Base-by-base conservation (phyloP, 1,140 invertebrate genomes). In the Euura lappo region DNA sequence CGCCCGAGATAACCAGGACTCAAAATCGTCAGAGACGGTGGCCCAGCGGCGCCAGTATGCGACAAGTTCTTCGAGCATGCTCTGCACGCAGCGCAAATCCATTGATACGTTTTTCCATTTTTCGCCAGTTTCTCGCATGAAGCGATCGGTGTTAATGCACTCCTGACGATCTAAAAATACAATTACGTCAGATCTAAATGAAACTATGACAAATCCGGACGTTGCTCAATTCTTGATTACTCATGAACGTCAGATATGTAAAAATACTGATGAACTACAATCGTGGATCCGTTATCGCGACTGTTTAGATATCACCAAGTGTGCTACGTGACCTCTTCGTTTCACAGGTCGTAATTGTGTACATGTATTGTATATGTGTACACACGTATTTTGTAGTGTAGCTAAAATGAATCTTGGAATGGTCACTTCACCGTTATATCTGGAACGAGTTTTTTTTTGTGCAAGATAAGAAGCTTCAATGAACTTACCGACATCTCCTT, bases 81-180 rank as follows among this genome's bases (percentile, higher is more conserved):
- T 96, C 81, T 96, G 93, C 4, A 96, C 93, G 83, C 95, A 97
- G 75, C 95, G 92, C 2, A 99, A 89, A 80, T 98, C 96, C 86
- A 95, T 95, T 2, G 96, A 95, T 2, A 98, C 92, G 78, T 92
- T 92, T 82, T 95, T 95, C 97, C 97, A 98, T 69, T 94, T 92
- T 71, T 96, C 95, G 44, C 92, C 93, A 13, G 94, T 94, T 65
- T 98, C 95, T 75, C 92, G 90, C 87, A 98, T 92, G 81, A 98
- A 98, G 71, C 92, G 90, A 81, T 96, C 95, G 72, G 97, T 93
- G 70, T 93, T 91, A 45, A 90, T 85, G 67, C 90, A 90, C 87
- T 98, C 96, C 77, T 93, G 91, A 79, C 91, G 89, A 83, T 92
- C 93, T 93, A 77, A 75, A 84, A 79, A 60, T 72, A 78, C 72